These are phyloP conservation scores for Drosophila neutralis DNA, from an alignment of 2,888 invertebrate species.

Conservation along the genomic window DNA sequence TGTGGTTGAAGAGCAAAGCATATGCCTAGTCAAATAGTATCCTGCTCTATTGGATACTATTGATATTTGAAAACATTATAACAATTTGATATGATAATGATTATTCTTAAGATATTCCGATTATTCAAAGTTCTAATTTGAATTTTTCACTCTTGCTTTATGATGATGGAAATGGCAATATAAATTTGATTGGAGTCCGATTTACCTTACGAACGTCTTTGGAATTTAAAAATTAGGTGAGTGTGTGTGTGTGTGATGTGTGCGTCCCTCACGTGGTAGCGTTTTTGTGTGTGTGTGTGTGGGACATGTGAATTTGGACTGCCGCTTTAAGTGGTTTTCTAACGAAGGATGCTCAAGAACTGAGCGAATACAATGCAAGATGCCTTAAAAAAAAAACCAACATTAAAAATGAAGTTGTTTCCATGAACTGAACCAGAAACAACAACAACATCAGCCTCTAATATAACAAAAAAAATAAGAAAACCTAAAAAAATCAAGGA, in stretches of 20 bases:
- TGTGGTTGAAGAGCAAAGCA: background rate
- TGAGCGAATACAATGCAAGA: slow-evolving; percentile 32
- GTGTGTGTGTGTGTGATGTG: background rate
- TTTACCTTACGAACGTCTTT: slow-evolving; percentile 62
- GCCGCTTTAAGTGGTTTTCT: slow-evolving; percentile 60
- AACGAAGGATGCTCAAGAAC: slow-evolving; percentile 56
- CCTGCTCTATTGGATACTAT: too few relatives aligned
- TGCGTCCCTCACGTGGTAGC: slow-evolving; percentile 27
- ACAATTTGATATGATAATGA: background rate
- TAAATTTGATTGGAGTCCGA: slow-evolving; percentile 60
- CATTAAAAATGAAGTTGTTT: slow-evolving; percentile 46
- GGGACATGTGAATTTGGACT: slow-evolving; percentile 20
- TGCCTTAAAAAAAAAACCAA: background rate
- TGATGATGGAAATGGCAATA: slow-evolving; percentile 9
- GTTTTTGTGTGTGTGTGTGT: background rate
- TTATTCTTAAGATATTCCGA: background rate
- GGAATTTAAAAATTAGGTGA: slow-evolving; percentile 68
- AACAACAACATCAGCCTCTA: slow-evolving; percentile 10
- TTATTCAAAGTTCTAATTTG: background rate
- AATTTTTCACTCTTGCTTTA: background rate
- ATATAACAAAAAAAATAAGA: slow-evolving; percentile 6
- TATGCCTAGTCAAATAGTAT: background rate
- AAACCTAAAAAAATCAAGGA: slow-evolving; percentile 3
- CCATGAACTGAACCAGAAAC: slow-evolving; percentile 46
- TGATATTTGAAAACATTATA: background rate